Percentiles rank a stretch among this genome's conserved stretches.
phyloP scores from a whole-genome alignment of 2,888 invertebrate genomes.

The Autographa pulchrina region DNA sequence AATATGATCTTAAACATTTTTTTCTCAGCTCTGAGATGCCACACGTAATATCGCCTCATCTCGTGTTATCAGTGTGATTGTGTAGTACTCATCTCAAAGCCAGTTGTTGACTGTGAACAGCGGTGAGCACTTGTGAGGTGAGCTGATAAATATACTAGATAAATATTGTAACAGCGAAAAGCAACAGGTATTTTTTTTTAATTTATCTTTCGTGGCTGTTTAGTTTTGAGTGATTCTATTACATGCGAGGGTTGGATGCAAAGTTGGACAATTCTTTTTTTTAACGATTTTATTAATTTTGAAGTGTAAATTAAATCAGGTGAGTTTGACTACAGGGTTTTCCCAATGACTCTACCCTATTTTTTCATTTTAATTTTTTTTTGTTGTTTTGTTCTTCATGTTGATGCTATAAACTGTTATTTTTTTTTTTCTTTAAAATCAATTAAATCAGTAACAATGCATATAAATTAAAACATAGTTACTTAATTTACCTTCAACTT shows the following conservation, averaged over 20 bases:
- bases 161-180: not conserved
- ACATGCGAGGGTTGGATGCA: not conserved
- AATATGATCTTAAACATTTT: no score
- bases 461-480: no score
- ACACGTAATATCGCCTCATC: slow-evolving; percentile 30
- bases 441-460: no score
- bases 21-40: no score
- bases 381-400: no score
- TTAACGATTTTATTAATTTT: not conserved
- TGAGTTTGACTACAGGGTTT: no score
- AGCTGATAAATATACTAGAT: not conserved
- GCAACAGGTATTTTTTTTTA: not conserved
- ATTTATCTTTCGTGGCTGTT: not conserved
- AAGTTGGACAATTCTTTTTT: not conserved
- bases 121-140: slow-evolving; percentile 33
- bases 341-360: no score
- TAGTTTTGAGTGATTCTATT: not conserved
- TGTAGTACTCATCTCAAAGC: slow-evolving; percentile 27
- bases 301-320: not conserved
- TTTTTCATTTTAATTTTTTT: no score
- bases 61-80: slow-evolving; percentile 46
- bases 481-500: no score
- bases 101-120: slow-evolving; percentile 38
- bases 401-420: no score
- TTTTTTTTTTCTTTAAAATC: no score